Conservation (phyloP, 2,113 vertebrate species). For the Solea solea region DNA sequence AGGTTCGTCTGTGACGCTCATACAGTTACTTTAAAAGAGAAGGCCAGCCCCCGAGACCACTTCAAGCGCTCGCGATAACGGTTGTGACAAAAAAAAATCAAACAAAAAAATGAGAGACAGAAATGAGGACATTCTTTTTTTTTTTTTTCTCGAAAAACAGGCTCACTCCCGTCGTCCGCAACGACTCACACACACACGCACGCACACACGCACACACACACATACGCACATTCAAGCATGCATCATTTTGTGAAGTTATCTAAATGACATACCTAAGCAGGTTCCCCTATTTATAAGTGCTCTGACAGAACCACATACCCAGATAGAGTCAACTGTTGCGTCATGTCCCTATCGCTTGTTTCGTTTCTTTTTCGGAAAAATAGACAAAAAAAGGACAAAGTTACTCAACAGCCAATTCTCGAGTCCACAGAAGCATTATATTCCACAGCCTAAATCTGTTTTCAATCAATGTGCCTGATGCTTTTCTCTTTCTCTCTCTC, state of each 20-base stretch:
- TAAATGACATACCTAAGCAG: constrained; percentile 73
- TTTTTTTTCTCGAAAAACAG: constrained; percentile 43
- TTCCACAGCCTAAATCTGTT: constrained; percentile 65
- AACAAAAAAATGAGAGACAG: constrained; percentile 41
- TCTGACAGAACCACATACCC: constrained; percentile 78
- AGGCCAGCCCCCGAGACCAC: constrained; percentile 62
- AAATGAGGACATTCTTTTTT: constrained; percentile 63
- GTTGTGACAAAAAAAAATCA: constrained; percentile 45
- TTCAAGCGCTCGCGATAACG: constrained; percentile 61
- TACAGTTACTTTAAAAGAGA: constrained; percentile 48
- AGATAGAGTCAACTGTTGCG: constrained; percentile 72
- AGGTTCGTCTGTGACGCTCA: constrained; percentile 69
- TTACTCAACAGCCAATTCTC: constrained; percentile 61
- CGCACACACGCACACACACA: constrained; percentile 58
- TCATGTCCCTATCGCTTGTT: constrained; percentile 58
- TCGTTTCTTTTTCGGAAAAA: constrained; percentile 66
- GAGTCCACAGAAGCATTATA: constrained; percentile 62
- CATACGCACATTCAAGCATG: constrained; percentile 60
- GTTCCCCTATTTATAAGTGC: constrained; percentile 81
- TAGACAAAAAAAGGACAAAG: constrained; percentile 41
- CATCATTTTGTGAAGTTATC: constrained; percentile 72
- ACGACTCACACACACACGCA: constrained; percentile 46
- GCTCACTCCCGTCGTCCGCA: constrained; percentile 63
- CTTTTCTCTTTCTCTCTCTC: constrained; percentile 27
- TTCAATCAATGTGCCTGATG: constrained; percentile 65